Percentiles rank a stretch among this genome's conserved stretches.
Conservation (phyloP, 2,888 invertebrate genomes). For the Malacosoma neustria region DNA sequence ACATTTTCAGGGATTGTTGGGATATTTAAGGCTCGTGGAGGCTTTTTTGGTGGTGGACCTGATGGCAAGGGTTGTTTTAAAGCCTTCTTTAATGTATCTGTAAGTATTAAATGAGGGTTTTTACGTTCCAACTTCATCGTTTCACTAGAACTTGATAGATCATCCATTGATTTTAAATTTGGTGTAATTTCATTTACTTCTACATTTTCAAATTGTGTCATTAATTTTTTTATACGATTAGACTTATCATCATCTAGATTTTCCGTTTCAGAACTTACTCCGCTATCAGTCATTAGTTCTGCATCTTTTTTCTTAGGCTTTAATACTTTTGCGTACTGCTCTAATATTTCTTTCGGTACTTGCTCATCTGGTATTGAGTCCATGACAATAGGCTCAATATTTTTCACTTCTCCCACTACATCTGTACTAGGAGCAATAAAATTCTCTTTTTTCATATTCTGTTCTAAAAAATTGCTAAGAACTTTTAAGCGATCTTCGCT, state of each 20-base stretch:
- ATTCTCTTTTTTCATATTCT: constrained; percentile 60
- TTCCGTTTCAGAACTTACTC: constrained; percentile 67
- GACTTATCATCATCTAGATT: constrained; percentile 56
- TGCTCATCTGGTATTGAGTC: constrained; percentile 51
- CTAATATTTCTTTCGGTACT: constrained; percentile 60
- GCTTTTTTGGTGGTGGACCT: constrained; percentile 85
- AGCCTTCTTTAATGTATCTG: constrained; percentile 78
- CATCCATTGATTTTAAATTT: constrained; percentile 45
- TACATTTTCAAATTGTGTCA: constrained; percentile 17
- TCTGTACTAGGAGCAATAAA: constrained; percentile 29
- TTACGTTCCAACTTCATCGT: constrained; percentile 57
- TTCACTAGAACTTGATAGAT: constrained; percentile 52
- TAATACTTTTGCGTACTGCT: constrained; percentile 60
- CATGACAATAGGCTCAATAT: constrained; percentile 4
- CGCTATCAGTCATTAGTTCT: constrained; percentile 63
- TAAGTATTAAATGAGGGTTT: constrained; percentile 56
- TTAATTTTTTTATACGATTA: constrained; percentile 30
- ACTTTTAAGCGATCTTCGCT: constrained; percentile 54
- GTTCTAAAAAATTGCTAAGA: constrained; percentile 55
- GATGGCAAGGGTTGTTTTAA: constrained; percentile 79
- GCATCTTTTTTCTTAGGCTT: constrained; percentile 47
- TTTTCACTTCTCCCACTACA: constrained; percentile 18
- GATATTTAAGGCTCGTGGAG: constrained; percentile 78
- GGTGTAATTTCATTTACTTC: constrained; percentile 17
- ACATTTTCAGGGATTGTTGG: constrained; percentile 28